Evolutionary conservation across 53 echinoderm and acorn worm genomes (phyloP).

Genomic region (Actinopyga echinites): DNA sequence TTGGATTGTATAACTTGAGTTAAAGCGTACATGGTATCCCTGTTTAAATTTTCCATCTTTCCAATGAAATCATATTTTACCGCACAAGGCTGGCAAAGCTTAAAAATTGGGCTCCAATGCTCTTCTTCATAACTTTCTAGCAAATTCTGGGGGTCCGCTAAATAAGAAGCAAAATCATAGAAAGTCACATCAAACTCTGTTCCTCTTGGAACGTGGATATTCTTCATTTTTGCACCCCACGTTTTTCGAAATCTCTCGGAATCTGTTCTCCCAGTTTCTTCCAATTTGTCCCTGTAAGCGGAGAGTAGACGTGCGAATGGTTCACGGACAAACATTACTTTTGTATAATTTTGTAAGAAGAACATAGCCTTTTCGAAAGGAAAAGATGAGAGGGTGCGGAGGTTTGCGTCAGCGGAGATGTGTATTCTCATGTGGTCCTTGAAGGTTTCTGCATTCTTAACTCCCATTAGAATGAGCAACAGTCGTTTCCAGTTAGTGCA

Average conservation of each 20-base stretch:
- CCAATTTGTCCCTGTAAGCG: constrained; percentile 78
- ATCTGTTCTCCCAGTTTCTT: not conserved
- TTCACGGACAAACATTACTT: constrained; percentile 86
- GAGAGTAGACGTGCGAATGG: constrained; percentile 73
- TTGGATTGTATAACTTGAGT: not conserved
- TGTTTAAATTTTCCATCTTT: constrained; percentile 50
- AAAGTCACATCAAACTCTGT: constrained; percentile 63
- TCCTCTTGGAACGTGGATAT: not conserved
- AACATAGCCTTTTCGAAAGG: constrained; percentile 45
- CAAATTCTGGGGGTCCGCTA: constrained; percentile 37
- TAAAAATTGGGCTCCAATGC: constrained; percentile 85
- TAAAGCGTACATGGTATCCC: constrained; percentile 40
- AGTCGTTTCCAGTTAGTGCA: constrained; percentile 95
- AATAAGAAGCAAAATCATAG: constrained; percentile 70
- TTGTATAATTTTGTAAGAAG: constrained; percentile 70
- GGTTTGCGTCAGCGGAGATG: constrained; percentile 69
- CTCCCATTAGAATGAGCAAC: constrained; percentile 76
- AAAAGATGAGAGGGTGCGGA: constrained; percentile 61
- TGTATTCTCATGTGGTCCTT: constrained; percentile 61
- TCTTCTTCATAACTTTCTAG: constrained; percentile 56
- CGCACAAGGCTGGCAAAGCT: constrained; percentile 83
- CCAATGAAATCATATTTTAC: constrained; percentile 84
- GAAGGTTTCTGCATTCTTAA: not conserved
- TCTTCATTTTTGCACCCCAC: constrained; percentile 9
- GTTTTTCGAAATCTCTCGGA: constrained; percentile 40